Conservation (phyloP, 2,113 vertebrate species). For the Camelus dromedarius region DNA sequence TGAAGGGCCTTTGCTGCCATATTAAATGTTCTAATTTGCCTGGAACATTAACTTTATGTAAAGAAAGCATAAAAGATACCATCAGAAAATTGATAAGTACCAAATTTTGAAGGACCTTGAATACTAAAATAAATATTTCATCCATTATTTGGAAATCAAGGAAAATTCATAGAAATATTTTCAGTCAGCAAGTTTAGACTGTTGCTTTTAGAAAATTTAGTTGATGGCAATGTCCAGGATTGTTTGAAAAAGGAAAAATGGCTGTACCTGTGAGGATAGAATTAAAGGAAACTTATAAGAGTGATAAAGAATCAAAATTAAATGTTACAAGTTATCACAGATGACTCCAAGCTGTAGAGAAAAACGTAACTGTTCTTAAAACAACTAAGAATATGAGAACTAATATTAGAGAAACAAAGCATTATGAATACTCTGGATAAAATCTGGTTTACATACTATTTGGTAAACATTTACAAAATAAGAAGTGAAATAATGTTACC, state of each 20-base stretch:
- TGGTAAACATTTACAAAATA: neutral
- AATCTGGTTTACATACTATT: neutral
- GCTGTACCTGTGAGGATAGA: neutral
- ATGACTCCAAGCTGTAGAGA: neutral
- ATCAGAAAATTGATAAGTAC: neutral
- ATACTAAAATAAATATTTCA: slow-evolving; percentile 1
- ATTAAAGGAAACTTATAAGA: neutral
- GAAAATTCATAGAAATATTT: neutral
- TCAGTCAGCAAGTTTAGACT: neutral
- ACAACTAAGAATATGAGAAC: neutral
- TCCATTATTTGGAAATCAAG: neutral
- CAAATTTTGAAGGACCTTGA: neutral
- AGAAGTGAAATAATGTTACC: neutral
- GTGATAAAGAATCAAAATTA: neutral
- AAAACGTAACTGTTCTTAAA: neutral
- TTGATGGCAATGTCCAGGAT: neutral
- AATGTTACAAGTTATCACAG: neutral
- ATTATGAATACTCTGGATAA: neutral
- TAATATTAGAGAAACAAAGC: slow-evolving; percentile 30
- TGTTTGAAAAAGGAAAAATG: neutral
- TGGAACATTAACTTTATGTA: neutral
- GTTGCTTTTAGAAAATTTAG: neutral
- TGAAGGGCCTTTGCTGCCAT: neutral
- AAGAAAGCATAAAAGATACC: neutral
- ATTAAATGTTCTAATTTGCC: neutral